Conservation (phyloP, 2,888 invertebrate genomes). For the Acrocyrtus sp. region DNA sequence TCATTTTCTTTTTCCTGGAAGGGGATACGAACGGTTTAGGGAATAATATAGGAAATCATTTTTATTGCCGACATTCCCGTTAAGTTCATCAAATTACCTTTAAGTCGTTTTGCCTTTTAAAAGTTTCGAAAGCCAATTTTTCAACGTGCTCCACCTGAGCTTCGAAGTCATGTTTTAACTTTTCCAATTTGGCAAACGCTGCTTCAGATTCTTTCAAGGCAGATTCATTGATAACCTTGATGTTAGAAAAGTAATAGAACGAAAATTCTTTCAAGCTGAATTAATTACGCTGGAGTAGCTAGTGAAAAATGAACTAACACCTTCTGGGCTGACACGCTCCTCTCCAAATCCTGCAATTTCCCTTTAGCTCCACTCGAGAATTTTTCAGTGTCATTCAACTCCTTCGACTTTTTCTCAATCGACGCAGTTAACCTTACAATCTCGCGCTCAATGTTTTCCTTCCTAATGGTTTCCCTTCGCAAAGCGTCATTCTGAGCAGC, state of each 20-base stretch:
- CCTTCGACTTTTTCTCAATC: conserved; percentile 41
- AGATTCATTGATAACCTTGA: conserved; percentile 51
- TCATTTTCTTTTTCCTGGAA: conserved; percentile 52
- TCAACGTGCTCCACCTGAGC: conserved; percentile 53
- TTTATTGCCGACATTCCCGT: too few relatives aligned
- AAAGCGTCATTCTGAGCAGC: conserved; percentile 53
- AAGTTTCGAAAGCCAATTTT: conserved; percentile 45
- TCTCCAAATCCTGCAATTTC: conserved; percentile 50
- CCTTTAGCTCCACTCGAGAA: conserved; percentile 23
- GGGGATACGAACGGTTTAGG: neutral
- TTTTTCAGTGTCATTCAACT: conserved; percentile 38
- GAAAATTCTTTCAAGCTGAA: conserved; percentile 7
- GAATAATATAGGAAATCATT: neutral
- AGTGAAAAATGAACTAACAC: conserved; percentile 17
- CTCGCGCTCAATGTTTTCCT: conserved; percentile 38
- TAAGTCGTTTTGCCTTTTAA: conserved; percentile 48
- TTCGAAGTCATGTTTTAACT: conserved; percentile 56
- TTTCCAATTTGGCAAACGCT: conserved; percentile 44
- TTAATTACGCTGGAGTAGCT: neutral
- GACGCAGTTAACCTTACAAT: conserved; percentile 33
- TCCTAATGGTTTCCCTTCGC: conserved; percentile 51
- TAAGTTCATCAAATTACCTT: conserved; percentile 41
- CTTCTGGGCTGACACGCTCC: conserved; percentile 46
- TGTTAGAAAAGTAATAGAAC: too few relatives aligned
- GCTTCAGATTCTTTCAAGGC: conserved; percentile 54